Conservation (phyloP, 2,797 vertebrate genomes). For the Pseudochromis fuscus region DNA sequence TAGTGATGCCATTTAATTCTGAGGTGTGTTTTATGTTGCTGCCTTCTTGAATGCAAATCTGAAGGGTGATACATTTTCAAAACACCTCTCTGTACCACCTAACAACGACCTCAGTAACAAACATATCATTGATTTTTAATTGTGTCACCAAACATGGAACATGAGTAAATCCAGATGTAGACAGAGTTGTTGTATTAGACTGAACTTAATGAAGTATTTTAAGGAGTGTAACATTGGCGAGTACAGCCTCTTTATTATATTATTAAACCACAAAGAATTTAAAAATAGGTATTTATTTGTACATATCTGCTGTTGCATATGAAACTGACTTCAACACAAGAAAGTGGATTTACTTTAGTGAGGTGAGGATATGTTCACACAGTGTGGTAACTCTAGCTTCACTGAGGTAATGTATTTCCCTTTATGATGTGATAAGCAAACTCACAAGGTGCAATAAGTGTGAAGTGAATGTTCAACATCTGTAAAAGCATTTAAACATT, state of each 20-base stretch:
- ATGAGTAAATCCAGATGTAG: neutral
- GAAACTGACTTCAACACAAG: too few species aligned
- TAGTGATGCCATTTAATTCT: too few species aligned
- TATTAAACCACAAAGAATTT: neutral
- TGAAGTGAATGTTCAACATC: conserved; percentile 7
- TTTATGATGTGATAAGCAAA: conserved; percentile 33
- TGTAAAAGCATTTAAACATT: conserved; percentile 54
- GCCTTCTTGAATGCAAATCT: too few species aligned
- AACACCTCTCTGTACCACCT: neutral
- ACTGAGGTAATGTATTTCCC: conserved; percentile 10
- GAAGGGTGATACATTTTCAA: too few species aligned
- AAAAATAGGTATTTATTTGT: neutral
- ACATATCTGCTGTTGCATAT: too few species aligned
- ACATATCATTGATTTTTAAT: neutral
- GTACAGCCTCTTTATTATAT: neutral
- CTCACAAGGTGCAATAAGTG: conserved; percentile 22
- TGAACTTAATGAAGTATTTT: neutral
- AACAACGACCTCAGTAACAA: neutral
- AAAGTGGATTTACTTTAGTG: neutral
- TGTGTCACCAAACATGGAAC: too few species aligned
- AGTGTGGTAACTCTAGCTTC: neutral
- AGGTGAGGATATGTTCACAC: neutral
- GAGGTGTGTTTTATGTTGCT: too few species aligned
- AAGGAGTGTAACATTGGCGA: too few species aligned
- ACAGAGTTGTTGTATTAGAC: neutral